Evolutionary conservation across 2,797 vertebrate species (phyloP).

Genomic region (Sebastes aleutianus): DNA sequence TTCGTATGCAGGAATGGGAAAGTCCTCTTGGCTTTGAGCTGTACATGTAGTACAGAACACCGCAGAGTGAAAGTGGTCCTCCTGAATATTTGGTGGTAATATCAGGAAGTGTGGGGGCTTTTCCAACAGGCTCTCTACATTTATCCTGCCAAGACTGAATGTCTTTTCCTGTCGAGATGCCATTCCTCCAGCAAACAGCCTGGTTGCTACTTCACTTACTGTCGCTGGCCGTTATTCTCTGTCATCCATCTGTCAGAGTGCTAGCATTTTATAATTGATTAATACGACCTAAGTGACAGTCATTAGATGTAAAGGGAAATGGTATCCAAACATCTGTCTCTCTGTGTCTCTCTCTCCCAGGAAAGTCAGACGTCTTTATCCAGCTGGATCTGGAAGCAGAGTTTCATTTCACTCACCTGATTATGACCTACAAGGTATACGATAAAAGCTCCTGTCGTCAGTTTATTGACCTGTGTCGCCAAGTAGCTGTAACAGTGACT

Average conservation of each 20-base stretch:
- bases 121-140: conserved; percentile 20
- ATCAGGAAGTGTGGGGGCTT: conserved; percentile 65
- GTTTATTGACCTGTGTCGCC: not conserved
- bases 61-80: conserved; percentile 29
- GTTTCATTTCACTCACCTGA: conserved; percentile 94
- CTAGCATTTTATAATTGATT: not conserved
- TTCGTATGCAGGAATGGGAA: not conserved
- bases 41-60: not conserved
- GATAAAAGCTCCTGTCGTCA: not conserved
- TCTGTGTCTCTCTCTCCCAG: conserved; percentile 60
- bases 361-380: conserved; percentile 84
- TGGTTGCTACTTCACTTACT: conserved; percentile 12
- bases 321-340: not conserved
- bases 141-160: conserved; percentile 40
- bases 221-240: not conserved
- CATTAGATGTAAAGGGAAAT: not conserved
- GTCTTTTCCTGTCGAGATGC: conserved; percentile 33
- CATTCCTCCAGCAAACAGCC: conserved; percentile 4
- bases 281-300: not conserved
- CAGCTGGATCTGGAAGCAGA: conserved; percentile 93
- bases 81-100: conserved; percentile 5
- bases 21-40: conserved; percentile 20
- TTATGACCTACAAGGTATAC: conserved; percentile 93
- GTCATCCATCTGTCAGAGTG: not conserved
- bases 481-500: not conserved